phyloP scores from a whole-genome alignment of 2,113 vertebrate genomes.

The Bostrychus sinensis region DNA sequence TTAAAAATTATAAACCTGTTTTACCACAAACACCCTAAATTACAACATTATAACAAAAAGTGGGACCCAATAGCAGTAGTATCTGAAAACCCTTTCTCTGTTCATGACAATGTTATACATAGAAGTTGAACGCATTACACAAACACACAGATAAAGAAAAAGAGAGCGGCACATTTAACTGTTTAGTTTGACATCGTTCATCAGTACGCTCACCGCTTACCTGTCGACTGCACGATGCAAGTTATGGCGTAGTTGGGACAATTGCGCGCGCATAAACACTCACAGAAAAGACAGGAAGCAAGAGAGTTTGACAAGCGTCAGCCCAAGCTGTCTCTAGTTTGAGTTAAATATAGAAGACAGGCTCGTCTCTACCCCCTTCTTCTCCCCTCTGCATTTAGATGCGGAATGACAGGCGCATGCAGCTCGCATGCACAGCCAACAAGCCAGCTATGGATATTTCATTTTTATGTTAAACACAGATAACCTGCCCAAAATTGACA shows the following conservation, averaged over 20 bases:
- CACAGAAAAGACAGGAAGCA: neutral
- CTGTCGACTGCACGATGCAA: slow-evolving; percentile 4
- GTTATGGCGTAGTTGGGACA: neutral
- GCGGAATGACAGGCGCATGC: slow-evolving; percentile 45
- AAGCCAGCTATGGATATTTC: no score
- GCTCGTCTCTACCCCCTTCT: slow-evolving; percentile 21
- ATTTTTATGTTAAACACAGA: neutral
- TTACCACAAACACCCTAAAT: no score
- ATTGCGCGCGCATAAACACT: neutral
- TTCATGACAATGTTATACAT: slow-evolving; percentile 27
- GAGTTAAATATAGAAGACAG: slow-evolving; percentile 70
- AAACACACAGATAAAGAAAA: neutral
- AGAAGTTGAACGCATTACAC: slow-evolving; percentile 29
- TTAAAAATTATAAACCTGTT: no score
- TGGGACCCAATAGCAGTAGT: no score
- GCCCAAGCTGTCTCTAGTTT: neutral
- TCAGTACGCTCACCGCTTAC: slow-evolving; percentile 22
- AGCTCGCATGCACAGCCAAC: slow-evolving; percentile 23
- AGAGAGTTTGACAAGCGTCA: slow-evolving; percentile 7
- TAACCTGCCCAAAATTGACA: no score
- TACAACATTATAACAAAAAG: no score
- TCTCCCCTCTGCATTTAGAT: slow-evolving; percentile 23
- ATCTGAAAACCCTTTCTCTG: no score
- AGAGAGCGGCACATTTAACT: neutral
- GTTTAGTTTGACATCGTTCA: neutral